Conservation (phyloP, 2,113 vertebrate genomes). For the Periophthalmodon schlosseri region DNA sequence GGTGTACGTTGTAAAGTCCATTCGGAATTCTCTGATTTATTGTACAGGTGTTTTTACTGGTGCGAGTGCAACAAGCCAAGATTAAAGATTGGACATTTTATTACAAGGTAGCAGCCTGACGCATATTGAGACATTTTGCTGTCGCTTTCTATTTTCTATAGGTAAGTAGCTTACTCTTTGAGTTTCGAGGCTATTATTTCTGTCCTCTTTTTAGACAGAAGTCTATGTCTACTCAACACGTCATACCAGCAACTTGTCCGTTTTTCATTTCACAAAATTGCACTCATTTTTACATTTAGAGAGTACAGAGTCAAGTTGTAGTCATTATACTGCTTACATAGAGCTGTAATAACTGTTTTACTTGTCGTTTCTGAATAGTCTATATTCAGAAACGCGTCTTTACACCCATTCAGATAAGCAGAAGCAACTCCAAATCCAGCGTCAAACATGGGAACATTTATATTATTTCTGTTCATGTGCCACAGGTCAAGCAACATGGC, state of each 20-base stretch:
- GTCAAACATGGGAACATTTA: background rate
- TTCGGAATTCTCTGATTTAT: background rate
- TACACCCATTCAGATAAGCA: background rate
- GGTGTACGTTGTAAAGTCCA: background rate
- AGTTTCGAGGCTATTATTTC: background rate
- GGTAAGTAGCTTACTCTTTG: background rate
- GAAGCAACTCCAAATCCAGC: background rate
- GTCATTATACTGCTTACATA: too few relatives aligned
- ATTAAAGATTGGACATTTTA: background rate
- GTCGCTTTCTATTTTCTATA: background rate
- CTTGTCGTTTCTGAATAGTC: too few relatives aligned
- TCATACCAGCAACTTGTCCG: too few relatives aligned
- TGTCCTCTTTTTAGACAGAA: too few relatives aligned
- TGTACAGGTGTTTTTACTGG: background rate
- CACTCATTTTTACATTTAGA: too few relatives aligned
- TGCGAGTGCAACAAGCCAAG: background rate
- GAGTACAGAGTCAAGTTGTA: too few relatives aligned
- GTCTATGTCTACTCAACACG: too few relatives aligned
- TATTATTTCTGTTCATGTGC: background rate
- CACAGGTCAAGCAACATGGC: conserved; percentile 62
- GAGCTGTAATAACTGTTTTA: background rate
- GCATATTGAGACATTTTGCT: background rate
- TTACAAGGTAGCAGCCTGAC: background rate
- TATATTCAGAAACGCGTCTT: background rate
- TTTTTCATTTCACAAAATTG: too few relatives aligned